Base-by-base conservation (phyloP, 2,797 vertebrate genomes). In the Thaleichthys pacificus region DNA sequence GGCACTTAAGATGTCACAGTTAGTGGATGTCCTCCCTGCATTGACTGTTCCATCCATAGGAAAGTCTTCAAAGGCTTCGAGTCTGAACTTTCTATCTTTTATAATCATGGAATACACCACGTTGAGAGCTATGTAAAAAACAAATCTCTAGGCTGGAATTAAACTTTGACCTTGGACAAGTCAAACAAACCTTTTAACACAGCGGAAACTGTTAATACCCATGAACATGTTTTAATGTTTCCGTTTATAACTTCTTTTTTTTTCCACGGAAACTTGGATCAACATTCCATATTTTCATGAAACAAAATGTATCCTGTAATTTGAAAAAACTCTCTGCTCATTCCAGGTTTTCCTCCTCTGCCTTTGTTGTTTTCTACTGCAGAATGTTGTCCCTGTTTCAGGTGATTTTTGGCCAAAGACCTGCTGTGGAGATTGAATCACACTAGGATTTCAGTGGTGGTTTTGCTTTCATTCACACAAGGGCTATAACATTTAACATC, bases 201-300 rank as follows among this genome's bases (percentile, higher is more conserved):
- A 56, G 32, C 68, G 49, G 57, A 61, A 73, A 57, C 63, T 61
- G 32, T 35, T 61, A 68, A 9, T 35, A 66, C 60, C 35, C 24
- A 70, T 68, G 71, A 62, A 73, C 72, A 67, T 51, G 72, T 49
- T 72, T 75, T 76, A 75, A 60, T 69, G 71, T 49, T 72, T 68
- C 58, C 38, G 84, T 81, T n/a, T 54, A 73, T 80, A 49, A 24
- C 49, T 71, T 62, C 60, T 28, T 79, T 81, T 73, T 70, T 75
- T 77, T 74, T 66, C 22, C 22, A n/a, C 35, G 65, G 68, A 67
- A 62, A 79, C 54, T 32, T 28, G 62, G 12, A 54, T 35, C 60
- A 30, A 74, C 71, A 70, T 84, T 80, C 69, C 72, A 32, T 35
- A 51, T 75, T 71, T 64, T 22, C 72, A 70, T 77, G 28, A n/a